phyloP scores from a whole-genome alignment of 2,888 invertebrate species.

The Ctena decussata region DNA sequence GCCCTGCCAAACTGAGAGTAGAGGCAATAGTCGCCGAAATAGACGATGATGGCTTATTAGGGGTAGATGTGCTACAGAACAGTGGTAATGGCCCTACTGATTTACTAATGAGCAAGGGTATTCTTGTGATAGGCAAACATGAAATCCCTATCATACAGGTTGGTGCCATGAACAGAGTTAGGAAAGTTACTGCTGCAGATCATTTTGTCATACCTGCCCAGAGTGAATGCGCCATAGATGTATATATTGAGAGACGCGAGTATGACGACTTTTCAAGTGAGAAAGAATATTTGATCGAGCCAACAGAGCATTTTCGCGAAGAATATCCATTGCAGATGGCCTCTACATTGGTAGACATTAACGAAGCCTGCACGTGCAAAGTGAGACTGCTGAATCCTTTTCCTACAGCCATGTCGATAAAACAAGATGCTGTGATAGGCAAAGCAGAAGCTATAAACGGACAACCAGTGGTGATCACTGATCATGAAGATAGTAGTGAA shows the following conservation, averaged over 20 bases:
- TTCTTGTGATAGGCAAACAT: neutral
- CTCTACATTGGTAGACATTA: constrained; percentile 33
- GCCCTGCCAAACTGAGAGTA: neutral
- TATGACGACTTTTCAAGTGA: neutral
- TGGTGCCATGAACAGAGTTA: neutral
- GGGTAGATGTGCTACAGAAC: constrained; percentile 32
- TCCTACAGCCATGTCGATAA: neutral
- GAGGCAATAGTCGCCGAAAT: neutral
- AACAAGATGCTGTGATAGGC: constrained; percentile 31
- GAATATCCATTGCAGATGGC: constrained; percentile 31
- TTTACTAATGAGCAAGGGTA: constrained; percentile 29
- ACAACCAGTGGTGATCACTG: neutral
- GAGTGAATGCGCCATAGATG: constrained; percentile 29
- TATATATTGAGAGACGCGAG: constrained; percentile 23
- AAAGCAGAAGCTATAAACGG: constrained; percentile 21
- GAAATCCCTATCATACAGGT: neutral
- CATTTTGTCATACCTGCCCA: constrained; percentile 24
- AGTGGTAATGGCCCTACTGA: constrained; percentile 24
- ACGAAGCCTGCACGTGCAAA: constrained; percentile 18
- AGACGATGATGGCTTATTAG: constrained; percentile 34
- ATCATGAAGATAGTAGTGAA: constrained; percentile 7
- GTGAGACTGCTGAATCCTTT: constrained; percentile 39
- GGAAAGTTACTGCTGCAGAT: constrained; percentile 27
- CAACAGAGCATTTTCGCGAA: neutral
- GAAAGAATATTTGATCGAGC: neutral